Evolutionary conservation across 2,113 vertebrate genomes (phyloP).

Genomic region (Bungarus multicinctus): DNA sequence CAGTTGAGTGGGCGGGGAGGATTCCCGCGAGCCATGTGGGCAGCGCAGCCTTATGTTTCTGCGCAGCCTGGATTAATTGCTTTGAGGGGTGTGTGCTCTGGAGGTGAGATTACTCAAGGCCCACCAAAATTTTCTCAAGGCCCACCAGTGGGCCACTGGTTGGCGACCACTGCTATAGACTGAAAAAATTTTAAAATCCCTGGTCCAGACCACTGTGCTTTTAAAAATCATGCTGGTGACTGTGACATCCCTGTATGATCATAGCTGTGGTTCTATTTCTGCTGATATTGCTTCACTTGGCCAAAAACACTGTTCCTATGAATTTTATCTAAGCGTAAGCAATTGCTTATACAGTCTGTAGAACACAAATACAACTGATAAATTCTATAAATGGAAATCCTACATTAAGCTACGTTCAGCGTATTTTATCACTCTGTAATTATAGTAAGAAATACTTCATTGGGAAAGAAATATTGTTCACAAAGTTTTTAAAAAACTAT

Average conservation of each 20-base stretch:
- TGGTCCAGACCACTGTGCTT: background rate
- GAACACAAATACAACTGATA: background rate
- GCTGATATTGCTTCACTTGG: background rate
- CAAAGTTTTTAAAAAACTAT: background rate
- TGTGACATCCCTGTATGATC: background rate
- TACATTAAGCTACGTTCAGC: background rate
- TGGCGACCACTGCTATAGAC: background rate
- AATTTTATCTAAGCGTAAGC: background rate
- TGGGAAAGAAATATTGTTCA: background rate
- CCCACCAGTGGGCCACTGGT: too few relatives aligned
- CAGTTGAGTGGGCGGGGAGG: too few relatives aligned
- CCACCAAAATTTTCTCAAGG: too few relatives aligned
- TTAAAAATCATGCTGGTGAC: background rate
- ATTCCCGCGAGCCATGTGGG: too few relatives aligned
- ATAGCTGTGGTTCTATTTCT: background rate
- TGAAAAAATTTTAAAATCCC: background rate
- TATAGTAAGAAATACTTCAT: background rate
- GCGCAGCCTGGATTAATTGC: too few relatives aligned
- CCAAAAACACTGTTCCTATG: background rate
- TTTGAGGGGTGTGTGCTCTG: too few relatives aligned
- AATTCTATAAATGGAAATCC: background rate
- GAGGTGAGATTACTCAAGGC: too few relatives aligned
- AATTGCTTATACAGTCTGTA: background rate
- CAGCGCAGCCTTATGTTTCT: too few relatives aligned
- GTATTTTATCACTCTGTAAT: background rate